A percentile compares a stretch with the other conserved stretches of the same genome.
These are phyloP conservation scores for Trichacis sp. DNA, from an alignment of 2,888 invertebrate species.

Conservation along the genomic window DNA sequence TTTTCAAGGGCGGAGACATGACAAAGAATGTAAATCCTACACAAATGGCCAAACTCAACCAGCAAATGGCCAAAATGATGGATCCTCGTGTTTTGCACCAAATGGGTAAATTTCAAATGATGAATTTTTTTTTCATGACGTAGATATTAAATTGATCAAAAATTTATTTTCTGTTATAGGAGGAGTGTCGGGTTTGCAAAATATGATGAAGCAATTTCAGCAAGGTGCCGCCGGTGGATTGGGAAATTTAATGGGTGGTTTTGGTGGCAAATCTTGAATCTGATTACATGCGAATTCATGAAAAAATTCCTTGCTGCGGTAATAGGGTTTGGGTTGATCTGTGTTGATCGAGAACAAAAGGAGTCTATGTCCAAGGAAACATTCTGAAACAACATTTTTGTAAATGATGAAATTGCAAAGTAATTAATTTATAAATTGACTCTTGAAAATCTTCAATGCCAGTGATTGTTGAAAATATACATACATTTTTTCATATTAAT, in stretches of 20 bases:
- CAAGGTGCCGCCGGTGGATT: constrained; percentile 74
- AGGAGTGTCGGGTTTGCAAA: constrained; percentile 95
- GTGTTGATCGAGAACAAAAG: background rate
- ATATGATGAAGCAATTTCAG: constrained; percentile 96
- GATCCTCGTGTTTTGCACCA: constrained; percentile 98
- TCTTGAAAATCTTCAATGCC: too few species aligned
- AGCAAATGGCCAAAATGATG: constrained; percentile 99
- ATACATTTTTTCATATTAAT: too few species aligned
- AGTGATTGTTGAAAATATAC: too few species aligned
- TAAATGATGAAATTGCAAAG: background rate
- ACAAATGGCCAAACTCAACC: constrained; percentile 98
- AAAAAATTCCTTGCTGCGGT: background rate
- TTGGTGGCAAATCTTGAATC: constrained; percentile 71
- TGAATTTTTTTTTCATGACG: background rate
- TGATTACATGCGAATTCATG: background rate
- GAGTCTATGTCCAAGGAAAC: background rate
- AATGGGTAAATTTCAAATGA: constrained; percentile 73
- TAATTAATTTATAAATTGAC: too few species aligned
- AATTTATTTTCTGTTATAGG: too few species aligned
- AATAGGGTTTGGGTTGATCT: background rate
- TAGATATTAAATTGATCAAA: too few species aligned
- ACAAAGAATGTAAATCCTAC: constrained; percentile 98
- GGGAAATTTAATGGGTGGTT: constrained; percentile 74
- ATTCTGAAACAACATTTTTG: background rate
- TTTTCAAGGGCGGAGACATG: constrained; percentile 99